Percentiles rank a stretch among this genome's conserved stretches.
Evolutionary conservation across 2,797 vertebrate genomes (phyloP).

Genomic region (Chiloscyllium punctatum): DNA sequence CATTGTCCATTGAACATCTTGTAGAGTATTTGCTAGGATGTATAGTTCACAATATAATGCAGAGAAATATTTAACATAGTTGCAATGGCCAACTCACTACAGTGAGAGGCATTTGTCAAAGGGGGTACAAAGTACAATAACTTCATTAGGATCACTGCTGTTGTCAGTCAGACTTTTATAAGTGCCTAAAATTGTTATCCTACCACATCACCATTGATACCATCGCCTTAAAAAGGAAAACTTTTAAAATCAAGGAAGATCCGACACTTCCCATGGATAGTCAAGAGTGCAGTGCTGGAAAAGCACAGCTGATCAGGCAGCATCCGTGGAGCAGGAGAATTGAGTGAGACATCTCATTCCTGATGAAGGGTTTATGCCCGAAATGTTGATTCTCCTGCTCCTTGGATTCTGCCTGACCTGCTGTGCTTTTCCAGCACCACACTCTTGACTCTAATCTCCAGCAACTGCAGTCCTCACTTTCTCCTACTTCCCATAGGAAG

Average conservation of each 20-base stretch:
- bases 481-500: background rate
- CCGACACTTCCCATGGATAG: background rate
- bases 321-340: too few species aligned
- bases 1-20: background rate
- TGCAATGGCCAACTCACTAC: background rate
- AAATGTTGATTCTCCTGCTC: too few species aligned
- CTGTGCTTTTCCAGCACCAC: too few species aligned
- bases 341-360: too few species aligned
- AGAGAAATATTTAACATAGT: background rate
- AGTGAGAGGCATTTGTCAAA: background rate
- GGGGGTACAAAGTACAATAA: background rate
- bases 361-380: too few species aligned
- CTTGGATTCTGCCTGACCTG: too few species aligned
- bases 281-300: too few species aligned
- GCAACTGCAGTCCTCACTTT: too few species aligned
- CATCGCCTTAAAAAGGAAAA: background rate
- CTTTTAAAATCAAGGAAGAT: background rate
- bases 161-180: background rate
- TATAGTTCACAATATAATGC: background rate
- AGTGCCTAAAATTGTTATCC: background rate
- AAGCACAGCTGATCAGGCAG: too few species aligned
- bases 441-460: too few species aligned
- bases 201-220: background rate
- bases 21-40: background rate
- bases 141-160: background rate